These are phyloP conservation scores for Phaenicophaeus curvirostris DNA, from an alignment of 2,797 vertebrate species.

Conservation along the genomic window DNA sequence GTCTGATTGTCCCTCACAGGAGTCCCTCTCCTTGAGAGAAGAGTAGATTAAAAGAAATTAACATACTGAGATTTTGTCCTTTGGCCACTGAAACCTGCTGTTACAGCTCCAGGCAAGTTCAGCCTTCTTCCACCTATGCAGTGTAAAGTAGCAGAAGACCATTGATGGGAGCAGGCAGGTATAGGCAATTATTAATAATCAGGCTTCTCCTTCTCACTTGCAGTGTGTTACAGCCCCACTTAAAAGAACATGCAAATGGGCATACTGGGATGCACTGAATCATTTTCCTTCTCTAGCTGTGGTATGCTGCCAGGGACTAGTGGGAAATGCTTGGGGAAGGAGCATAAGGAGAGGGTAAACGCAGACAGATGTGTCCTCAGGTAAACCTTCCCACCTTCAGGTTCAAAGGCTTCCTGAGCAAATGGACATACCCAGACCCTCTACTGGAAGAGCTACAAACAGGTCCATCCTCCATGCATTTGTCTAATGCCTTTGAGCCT, in stretches of 20 bases:
- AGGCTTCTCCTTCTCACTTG: background rate
- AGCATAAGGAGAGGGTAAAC: background rate
- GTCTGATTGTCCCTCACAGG: background rate
- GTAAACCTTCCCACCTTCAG: accelerated
- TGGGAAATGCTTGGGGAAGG: background rate
- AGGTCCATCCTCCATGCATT: background rate
- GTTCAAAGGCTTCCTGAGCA: background rate
- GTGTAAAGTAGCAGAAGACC: background rate
- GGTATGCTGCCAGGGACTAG: background rate
- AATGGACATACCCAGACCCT: accelerated
- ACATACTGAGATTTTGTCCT: background rate
- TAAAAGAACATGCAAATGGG: background rate
- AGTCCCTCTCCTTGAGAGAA: background rate
- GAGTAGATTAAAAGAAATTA: background rate
- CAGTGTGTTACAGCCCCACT: background rate
- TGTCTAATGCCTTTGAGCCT: background rate
- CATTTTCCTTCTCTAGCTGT: background rate
- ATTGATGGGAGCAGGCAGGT: background rate
- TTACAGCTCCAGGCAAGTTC: background rate
- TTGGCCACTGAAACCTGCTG: background rate
- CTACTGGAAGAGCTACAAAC: background rate
- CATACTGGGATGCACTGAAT: background rate
- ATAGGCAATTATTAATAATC: background rate
- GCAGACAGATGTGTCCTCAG: background rate
- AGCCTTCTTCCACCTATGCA: background rate